Conservation (phyloP, 2,113 vertebrate genomes). For the Blennius ocellaris region DNA sequence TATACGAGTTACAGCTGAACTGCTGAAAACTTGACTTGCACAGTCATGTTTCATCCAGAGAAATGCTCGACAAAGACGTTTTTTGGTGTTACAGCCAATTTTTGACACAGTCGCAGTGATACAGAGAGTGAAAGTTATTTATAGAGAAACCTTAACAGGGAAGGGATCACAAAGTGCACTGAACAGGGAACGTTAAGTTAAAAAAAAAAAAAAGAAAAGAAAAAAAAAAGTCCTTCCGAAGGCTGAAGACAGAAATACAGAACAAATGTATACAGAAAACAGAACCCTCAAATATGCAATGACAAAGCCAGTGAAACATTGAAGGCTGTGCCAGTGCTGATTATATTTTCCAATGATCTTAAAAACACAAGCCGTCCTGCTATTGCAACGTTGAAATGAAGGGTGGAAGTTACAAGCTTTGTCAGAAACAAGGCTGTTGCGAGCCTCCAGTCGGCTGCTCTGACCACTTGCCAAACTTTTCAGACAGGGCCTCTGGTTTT, state of each 20-base stretch:
- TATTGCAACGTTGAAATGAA: conserved; percentile 43
- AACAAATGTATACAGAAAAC: conserved; percentile 36
- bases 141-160: no score
- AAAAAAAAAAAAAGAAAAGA: no score
- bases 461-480: conserved; percentile 79
- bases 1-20: background rate
- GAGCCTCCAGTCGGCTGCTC: conserved; percentile 58
- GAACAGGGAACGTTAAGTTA: no score
- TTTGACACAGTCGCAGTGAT: conserved; percentile 3
- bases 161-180: no score
- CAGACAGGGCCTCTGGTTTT: conserved; percentile 72
- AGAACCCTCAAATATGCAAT: conserved; percentile 42
- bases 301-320: conserved; percentile 24
- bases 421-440: conserved; percentile 58
- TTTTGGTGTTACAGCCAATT: background rate
- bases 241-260: conserved; percentile 22
- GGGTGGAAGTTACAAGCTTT: conserved; percentile 42
- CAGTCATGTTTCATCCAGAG: background rate
- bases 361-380: conserved; percentile 38
- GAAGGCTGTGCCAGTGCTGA: conserved; percentile 35
- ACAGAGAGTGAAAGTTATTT: background rate
- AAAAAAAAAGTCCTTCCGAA: background rate
- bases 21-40: background rate
- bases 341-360: conserved; percentile 43
- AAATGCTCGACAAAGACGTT: background rate